These are phyloP conservation scores for Ictalurus furcatus DNA, from an alignment of 2,113 vertebrate genomes.

Conservation along the genomic window DNA sequence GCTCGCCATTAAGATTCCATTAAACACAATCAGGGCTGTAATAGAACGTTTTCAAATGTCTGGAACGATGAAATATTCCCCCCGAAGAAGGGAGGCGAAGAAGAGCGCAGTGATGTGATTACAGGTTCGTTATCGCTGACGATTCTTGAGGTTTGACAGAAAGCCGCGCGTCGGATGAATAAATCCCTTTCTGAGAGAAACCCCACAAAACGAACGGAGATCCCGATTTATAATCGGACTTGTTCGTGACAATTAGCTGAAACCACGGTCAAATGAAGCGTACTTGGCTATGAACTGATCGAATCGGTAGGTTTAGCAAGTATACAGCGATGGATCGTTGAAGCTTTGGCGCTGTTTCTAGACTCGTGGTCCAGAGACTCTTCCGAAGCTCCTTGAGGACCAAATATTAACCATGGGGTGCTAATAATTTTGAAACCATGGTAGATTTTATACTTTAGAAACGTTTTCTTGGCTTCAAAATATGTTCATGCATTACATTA, in stretches of 20 bases:
- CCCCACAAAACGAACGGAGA: neutral
- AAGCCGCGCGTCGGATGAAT: neutral
- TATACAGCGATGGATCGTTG: neutral
- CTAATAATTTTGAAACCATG: neutral
- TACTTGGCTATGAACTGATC: neutral
- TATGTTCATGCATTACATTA: neutral
- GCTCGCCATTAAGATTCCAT: neutral
- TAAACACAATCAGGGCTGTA: constrained; percentile 8
- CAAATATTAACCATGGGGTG: neutral
- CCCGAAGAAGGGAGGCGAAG: neutral
- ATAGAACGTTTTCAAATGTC: neutral
- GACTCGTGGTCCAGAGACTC: neutral
- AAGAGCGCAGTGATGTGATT: too few relatives aligned
- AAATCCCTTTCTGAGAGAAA: neutral
- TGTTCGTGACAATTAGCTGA: neutral
- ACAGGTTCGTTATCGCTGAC: neutral
- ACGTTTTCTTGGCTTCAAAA: neutral
- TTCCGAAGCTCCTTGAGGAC: neutral
- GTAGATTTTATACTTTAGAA: neutral
- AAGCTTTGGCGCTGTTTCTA: neutral
- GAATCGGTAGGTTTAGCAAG: neutral
- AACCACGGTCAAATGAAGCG: neutral
- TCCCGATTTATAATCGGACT: neutral
- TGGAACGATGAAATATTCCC: neutral
- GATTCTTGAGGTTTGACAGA: neutral